Base-by-base conservation (phyloP, 2,797 vertebrate genomes). In the Sebastes nivosus region DNA sequence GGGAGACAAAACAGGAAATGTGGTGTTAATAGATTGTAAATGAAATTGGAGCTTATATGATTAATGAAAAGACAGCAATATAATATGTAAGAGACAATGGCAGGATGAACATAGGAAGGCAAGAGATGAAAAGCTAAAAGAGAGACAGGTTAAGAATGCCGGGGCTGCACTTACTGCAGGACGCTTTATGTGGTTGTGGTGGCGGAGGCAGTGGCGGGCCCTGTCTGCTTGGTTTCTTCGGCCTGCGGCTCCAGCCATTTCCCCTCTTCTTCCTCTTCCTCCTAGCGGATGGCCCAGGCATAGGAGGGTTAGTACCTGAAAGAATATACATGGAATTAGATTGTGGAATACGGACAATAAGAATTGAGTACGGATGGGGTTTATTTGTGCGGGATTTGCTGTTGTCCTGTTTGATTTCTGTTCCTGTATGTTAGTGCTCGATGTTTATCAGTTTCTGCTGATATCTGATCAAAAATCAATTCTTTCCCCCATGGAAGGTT, bases 101-200 rank as follows among this genome's bases (percentile, higher is more conserved):
- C 52, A 24, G 34, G 27, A 77, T 24, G 67, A 60, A 46, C 29
- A 75, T 10, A n/a, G 20, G 25, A 63, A 55, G 24, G 54, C 14
- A 60, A 60, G 42, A 69, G 55, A 57, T 67, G 1, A 27, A 68
- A 80, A 80, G 12, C 32, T 65, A 58, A 22, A 71, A 73, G 3
- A 34, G 8, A 72, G 27, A 77, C 38, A 64, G n/a, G 34, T 72
- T 24, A 70, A 24, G 32, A 72, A 75, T 52, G 46, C 12, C 67
- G 54, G 29, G 20, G 60, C 14, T 59, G 24, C 29, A 94, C 97
- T 95, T 97, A 98, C 97, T 96, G 77, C 97, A 98, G 32, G 96
- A 97, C 72, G 96, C 94, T 95, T 96, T 97, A 65, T 92, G 94
- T 67, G 90, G 87, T 20, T 66, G 79, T 42, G 57, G 72, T 22